Evolutionary conservation across 2,888 invertebrate species (phyloP).

Genomic region (Chloroclysta siterata): DNA sequence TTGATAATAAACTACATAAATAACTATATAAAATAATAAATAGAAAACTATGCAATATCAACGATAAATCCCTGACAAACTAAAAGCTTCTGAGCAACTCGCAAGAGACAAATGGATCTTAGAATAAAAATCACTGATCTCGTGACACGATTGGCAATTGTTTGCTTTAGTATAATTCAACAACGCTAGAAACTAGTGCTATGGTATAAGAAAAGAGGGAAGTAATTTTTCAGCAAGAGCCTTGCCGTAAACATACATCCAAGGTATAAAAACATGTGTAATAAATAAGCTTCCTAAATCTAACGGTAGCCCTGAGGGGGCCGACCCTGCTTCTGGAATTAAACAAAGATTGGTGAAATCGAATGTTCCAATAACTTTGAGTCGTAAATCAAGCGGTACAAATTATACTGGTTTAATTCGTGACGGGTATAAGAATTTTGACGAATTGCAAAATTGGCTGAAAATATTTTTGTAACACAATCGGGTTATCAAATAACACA

Average conservation of each 20-base stretch:
- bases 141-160: no score
- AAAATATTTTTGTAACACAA: no score
- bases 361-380: slow-evolving; percentile 3
- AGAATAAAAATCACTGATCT: no score
- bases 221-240: slow-evolving; percentile 29
- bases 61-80: no score
- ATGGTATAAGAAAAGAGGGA: slow-evolving; percentile 4
- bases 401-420: neutral
- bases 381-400: neutral
- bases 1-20: no score
- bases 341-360: slow-evolving; percentile 10
- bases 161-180: neutral
- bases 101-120: no score
- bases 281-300: slow-evolving; percentile 30
- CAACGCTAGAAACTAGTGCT: slow-evolving; percentile 1
- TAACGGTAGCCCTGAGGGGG: slow-evolving; percentile 10
- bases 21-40: no score
- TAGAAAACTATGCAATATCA: no score
- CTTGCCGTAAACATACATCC: slow-evolving; percentile 27
- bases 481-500: no score
- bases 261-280: slow-evolving; percentile 25
- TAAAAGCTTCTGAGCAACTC: no score
- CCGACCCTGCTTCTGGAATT: neutral
- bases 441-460: neutral
- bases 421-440: neutral